A percentile compares a stretch with the other conserved stretches of the same genome.
These are phyloP conservation scores for Neodiprion pinetum DNA, from an alignment of 1,140 invertebrate genomes.

Conservation along the genomic window DNA sequence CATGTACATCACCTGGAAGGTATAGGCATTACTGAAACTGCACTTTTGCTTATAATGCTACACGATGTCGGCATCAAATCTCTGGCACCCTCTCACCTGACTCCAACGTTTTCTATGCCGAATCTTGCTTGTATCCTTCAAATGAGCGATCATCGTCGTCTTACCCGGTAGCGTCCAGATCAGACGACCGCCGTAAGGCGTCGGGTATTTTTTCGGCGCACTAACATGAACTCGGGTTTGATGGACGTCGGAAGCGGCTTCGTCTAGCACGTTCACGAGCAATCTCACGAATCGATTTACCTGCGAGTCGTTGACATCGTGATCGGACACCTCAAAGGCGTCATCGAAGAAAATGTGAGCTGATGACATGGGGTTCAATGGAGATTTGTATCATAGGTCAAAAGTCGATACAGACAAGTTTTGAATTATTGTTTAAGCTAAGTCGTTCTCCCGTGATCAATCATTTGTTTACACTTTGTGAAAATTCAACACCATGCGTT, in stretches of 20 bases:
- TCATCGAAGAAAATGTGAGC: conserved; percentile 95
- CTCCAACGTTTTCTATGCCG: conserved; percentile 61
- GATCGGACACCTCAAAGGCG: conserved; percentile 77
- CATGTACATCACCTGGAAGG: conserved; percentile 82
- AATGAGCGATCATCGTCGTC: conserved; percentile 83
- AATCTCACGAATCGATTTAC: conserved; percentile 85
- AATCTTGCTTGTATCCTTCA: conserved; percentile 91
- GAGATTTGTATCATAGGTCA: no score
- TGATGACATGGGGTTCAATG: conserved; percentile 51
- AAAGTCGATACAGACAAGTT: no score
- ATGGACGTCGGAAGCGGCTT: conserved; percentile 78
- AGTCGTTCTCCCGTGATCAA: no score
- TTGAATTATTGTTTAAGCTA: no score
- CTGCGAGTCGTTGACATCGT: conserved; percentile 76
- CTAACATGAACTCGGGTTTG: conserved; percentile 71
- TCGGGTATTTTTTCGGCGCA: conserved; percentile 80
- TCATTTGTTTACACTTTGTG: no score
- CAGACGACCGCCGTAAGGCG: conserved; percentile 88
- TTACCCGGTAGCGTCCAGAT: conserved; percentile 87
- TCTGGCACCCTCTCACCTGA: conserved; percentile 37
- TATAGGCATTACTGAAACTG: no score
- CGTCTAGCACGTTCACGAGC: conserved; percentile 77
- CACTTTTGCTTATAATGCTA: no score
- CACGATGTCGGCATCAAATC: no score
- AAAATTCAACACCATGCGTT: no score